These are phyloP conservation scores for Coluber constrictor DNA, from an alignment of 2,797 vertebrate genomes.

Conservation along the genomic window DNA sequence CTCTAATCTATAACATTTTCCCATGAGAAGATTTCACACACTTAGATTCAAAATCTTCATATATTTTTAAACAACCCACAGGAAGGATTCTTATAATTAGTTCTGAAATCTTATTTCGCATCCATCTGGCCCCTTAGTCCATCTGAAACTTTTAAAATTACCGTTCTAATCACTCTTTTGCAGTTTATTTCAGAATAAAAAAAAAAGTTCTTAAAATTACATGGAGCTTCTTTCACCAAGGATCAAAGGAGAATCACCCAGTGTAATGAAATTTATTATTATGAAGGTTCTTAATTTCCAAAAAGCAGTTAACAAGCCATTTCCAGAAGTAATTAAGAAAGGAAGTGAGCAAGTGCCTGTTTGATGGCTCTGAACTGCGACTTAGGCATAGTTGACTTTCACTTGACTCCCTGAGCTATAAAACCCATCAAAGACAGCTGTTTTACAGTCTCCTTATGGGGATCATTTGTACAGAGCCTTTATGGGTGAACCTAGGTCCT, in stretches of 20 bases:
- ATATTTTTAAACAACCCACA: not conserved
- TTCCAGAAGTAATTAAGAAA: not conserved
- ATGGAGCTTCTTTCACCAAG: not conserved
- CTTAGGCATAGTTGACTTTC: not conserved
- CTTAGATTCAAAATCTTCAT: not conserved
- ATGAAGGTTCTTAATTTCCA: not conserved
- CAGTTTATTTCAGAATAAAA: not conserved
- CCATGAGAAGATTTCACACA: not conserved
- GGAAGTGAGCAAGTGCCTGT: not conserved
- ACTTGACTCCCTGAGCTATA: not conserved
- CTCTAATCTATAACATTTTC: not conserved
- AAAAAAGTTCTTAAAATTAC: not conserved
- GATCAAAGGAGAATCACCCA: not conserved
- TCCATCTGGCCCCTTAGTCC: not conserved
- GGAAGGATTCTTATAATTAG: not conserved
- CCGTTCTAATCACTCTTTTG: not conserved
- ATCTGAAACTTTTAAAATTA: not conserved
- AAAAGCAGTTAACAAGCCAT: not conserved
- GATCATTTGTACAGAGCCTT: not conserved
- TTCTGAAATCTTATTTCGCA: not conserved
- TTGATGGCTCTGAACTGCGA: not conserved
- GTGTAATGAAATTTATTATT: not conserved
- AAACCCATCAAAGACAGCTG: not conserved
- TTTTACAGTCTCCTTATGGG: not conserved
- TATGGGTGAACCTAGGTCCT: not conserved